These are phyloP conservation scores for Lerista edwardsae DNA, from an alignment of 2,797 vertebrate genomes.

Conservation along the genomic window DNA sequence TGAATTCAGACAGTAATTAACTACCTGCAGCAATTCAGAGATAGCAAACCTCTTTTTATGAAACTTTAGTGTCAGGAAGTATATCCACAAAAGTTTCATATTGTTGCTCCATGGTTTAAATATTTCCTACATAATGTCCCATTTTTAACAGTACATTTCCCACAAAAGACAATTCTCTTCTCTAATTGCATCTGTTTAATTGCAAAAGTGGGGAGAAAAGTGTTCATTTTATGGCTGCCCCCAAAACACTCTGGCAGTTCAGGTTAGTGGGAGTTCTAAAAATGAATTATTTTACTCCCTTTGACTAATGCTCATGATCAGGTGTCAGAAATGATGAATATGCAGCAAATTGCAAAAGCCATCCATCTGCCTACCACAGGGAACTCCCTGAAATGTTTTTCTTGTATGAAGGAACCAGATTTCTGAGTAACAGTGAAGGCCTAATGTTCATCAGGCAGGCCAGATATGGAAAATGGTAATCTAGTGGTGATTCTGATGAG, in stretches of 20 bases:
- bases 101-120: background rate
- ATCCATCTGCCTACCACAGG: constrained; percentile 49
- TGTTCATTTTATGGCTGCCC: constrained; percentile 32
- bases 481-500: background rate
- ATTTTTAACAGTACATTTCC: constrained; percentile 18
- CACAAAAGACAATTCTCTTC: background rate
- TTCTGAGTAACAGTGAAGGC: constrained; percentile 18
- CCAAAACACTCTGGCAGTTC: constrained; percentile 45
- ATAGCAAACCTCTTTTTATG: background rate
- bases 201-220: constrained; percentile 46
- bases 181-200: constrained; percentile 40
- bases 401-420: constrained; percentile 4
- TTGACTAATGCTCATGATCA: constrained; percentile 48
- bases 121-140: background rate
- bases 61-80: background rate
- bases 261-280: constrained; percentile 68
- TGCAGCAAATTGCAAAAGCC: constrained; percentile 47
- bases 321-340: constrained; percentile 56
- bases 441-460: constrained; percentile 19
- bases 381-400: constrained; percentile 51
- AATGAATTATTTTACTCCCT: constrained; percentile 52
- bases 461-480: background rate
- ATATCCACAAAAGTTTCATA: background rate
- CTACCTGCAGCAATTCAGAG: background rate
- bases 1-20: background rate